Conservation (phyloP, 2,113 vertebrate species). For the Mormyrus lacerda region DNA sequence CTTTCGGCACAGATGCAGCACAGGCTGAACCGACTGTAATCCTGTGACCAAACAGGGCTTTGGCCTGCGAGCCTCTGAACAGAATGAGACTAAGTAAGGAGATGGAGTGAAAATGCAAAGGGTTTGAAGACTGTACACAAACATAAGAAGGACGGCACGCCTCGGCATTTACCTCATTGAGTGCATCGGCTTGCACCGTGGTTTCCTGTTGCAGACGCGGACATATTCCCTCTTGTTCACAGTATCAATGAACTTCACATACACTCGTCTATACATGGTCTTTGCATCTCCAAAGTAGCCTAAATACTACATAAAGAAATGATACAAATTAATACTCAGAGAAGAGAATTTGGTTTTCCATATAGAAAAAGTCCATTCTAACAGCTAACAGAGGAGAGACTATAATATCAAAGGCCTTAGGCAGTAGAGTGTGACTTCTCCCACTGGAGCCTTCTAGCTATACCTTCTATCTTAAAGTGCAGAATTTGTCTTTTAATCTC, state of each 20-base stretch:
- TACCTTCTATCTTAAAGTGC: no score
- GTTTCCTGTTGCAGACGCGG: slow-evolving; percentile 88
- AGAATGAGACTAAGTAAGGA: neutral
- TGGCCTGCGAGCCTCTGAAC: slow-evolving; percentile 58
- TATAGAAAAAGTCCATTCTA: slow-evolving; percentile 9
- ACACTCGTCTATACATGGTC: slow-evolving; percentile 90
- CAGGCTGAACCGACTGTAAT: slow-evolving; percentile 16
- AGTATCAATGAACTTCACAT: slow-evolving; percentile 95
- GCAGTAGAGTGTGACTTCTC: neutral
- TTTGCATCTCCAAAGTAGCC: slow-evolving; percentile 96
- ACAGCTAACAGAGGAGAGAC: slow-evolving; percentile 6
- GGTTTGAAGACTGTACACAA: neutral
- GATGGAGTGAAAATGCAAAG: neutral
- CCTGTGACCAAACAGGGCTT: slow-evolving; percentile 57
- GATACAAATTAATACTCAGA: neutral
- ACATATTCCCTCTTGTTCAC: slow-evolving; percentile 97
- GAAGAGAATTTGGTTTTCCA: neutral
- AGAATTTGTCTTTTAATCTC: neutral
- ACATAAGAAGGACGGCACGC: neutral
- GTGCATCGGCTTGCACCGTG: slow-evolving; percentile 81
- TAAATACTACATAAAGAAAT: slow-evolving; percentile 70
- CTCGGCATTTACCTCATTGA: slow-evolving; percentile 71
- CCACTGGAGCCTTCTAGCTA: neutral
- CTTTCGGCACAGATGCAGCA: slow-evolving; percentile 54
- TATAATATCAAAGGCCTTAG: neutral